A percentile compares a stretch with the other conserved stretches of the same genome.
phyloP scores from a whole-genome alignment of 2,797 vertebrate species.

The Ibycter americanus region DNA sequence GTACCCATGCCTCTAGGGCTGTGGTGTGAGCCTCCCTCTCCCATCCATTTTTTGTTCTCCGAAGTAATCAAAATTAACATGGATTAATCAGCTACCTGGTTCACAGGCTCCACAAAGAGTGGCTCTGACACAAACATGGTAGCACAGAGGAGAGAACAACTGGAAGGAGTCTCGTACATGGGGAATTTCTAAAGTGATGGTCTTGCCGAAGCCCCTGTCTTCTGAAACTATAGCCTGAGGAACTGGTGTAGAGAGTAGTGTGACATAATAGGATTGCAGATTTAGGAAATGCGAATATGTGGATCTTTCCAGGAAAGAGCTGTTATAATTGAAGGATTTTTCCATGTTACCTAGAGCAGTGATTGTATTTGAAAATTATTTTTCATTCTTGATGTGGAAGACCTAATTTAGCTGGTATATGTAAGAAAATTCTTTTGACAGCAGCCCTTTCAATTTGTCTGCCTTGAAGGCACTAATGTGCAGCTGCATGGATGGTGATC shows the following conservation, averaged over 20 bases:
- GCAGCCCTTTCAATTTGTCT: conserved; percentile 17
- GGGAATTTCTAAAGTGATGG: background rate
- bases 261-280: background rate
- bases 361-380: background rate
- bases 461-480: conserved; percentile 47
- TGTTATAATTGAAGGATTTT: background rate
- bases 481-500: conserved; percentile 42
- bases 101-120: background rate
- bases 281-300: background rate
- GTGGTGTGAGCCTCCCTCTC: background rate
- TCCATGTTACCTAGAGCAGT: background rate
- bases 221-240: background rate
- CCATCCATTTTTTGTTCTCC: background rate
- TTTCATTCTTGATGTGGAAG: background rate
- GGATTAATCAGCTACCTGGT: background rate
- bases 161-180: background rate
- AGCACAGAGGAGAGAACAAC: background rate
- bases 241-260: background rate
- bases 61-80: background rate
- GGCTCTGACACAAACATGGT: background rate
- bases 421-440: conserved; percentile 34
- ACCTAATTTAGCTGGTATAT: background rate
- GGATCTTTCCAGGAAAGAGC: background rate
- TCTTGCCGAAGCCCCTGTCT: background rate
- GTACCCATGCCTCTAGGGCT: background rate